Percentiles rank a stretch among this genome's conserved stretches.
phyloP scores from a whole-genome alignment of 2,113 vertebrate genomes.

The Nymphicus hollandicus region DNA sequence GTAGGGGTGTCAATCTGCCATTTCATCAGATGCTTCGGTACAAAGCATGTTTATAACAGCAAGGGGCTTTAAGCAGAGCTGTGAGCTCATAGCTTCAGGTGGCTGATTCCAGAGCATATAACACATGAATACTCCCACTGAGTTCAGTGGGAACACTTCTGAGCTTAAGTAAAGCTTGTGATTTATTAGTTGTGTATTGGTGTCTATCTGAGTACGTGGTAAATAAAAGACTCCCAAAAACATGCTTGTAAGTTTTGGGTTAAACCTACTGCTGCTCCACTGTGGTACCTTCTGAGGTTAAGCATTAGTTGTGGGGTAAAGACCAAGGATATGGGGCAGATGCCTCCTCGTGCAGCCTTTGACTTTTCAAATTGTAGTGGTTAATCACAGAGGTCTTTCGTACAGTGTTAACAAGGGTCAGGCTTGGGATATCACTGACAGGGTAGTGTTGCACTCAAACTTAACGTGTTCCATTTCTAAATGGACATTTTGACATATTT shows the following conservation, averaged over 20 bases:
- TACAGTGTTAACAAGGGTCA: background rate
- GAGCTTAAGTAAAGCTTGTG: background rate
- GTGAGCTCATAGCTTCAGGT: background rate
- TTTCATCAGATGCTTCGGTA: background rate
- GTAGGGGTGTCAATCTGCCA: background rate
- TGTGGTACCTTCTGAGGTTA: background rate
- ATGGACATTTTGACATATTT: background rate
- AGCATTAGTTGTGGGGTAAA: background rate
- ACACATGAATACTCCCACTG: rapidly evolving
- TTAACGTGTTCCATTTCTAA: background rate
- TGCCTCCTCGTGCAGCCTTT: background rate
- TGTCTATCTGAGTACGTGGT: rapidly evolving
- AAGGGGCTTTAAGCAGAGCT: background rate
- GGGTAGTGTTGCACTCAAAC: background rate
- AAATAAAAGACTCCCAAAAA: background rate
- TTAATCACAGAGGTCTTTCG: background rate
- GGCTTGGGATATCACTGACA: background rate
- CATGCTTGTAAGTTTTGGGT: background rate
- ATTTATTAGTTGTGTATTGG: background rate
- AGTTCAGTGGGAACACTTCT: background rate
- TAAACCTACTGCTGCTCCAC: background rate
- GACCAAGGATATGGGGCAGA: background rate
- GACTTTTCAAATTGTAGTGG: background rate
- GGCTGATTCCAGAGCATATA: background rate
- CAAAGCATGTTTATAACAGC: rapidly evolving